Evolutionary conservation across 2,888 invertebrate genomes (phyloP).

Genomic region (Noctua comes): DNA sequence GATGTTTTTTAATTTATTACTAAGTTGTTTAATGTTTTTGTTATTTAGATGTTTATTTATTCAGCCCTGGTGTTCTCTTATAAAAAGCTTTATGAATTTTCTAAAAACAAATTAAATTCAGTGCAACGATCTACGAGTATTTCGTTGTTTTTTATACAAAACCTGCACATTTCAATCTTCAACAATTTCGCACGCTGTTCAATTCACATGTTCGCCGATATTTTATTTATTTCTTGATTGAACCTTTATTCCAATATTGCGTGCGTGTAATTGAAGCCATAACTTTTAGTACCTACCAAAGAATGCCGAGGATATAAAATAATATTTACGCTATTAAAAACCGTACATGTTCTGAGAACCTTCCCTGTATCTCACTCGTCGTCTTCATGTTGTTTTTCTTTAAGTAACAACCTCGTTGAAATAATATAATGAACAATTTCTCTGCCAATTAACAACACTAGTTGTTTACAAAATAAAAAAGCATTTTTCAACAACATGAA

Average conservation of each 20-base stretch:
- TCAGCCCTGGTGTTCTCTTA: background rate
- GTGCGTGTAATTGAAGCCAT: slow-evolving; percentile 78
- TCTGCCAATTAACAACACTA: slow-evolving; percentile 54
- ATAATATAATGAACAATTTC: slow-evolving; percentile 54
- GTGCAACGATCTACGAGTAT: background rate
- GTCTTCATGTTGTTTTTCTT: slow-evolving; percentile 34
- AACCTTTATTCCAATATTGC: slow-evolving; percentile 74
- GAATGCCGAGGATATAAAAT: slow-evolving; percentile 70
- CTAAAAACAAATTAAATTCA: background rate
- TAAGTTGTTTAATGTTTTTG: background rate
- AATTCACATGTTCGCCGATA: slow-evolving; percentile 65
- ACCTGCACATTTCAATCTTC: slow-evolving; percentile 41
- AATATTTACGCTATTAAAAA: slow-evolving; percentile 67
- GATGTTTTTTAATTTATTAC: background rate
- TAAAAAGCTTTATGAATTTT: background rate
- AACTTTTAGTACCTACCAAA: slow-evolving; percentile 70
- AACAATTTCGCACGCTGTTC: slow-evolving; percentile 55
- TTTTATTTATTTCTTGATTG: slow-evolving; percentile 76
- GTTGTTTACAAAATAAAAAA: slow-evolving; percentile 62
- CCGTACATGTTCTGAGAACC: slow-evolving; percentile 40
- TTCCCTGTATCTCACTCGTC: slow-evolving; percentile 4
- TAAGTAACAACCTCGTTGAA: slow-evolving; percentile 35
- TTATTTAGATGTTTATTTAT: background rate
- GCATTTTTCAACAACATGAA: slow-evolving; percentile 47
- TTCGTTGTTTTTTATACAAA: slow-evolving; percentile 24